A percentile compares a stretch with the other conserved stretches of the same genome.
Evolutionary conservation across 92 coral and sea anemone genomes (phyloP).

Genomic region (Palythoa caribaeorum): DNA sequence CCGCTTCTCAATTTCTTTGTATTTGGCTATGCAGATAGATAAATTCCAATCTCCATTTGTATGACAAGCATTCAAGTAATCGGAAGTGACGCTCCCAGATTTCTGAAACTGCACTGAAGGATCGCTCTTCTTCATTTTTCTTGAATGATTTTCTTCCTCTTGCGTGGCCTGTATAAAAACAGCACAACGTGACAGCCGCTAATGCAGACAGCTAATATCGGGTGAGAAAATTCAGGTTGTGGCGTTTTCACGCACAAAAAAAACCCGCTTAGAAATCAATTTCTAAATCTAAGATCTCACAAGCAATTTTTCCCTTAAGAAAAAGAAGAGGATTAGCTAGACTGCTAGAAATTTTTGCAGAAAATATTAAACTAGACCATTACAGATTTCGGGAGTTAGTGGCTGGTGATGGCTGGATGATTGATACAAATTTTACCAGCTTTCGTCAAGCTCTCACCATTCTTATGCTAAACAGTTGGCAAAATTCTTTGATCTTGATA

Average conservation of each 20-base stretch:
- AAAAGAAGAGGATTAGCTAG: too few species aligned
- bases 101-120: background rate
- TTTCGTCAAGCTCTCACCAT: too few species aligned
- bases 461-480: too few species aligned
- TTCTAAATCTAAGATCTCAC: too few species aligned
- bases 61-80: constrained; percentile 25
- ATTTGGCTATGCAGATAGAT: background rate
- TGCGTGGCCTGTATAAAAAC: background rate
- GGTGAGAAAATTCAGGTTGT: background rate
- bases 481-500: too few species aligned
- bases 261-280: background rate
- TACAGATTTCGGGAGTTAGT: too few species aligned
- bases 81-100: constrained; percentile 37
- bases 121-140: background rate
- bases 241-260: background rate
- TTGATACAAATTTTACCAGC: too few species aligned
- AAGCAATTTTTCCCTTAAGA: too few species aligned
- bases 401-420: too few species aligned
- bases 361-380: too few species aligned
- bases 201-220: background rate
- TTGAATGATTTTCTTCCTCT: background rate
- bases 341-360: too few species aligned
- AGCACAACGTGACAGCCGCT: background rate
- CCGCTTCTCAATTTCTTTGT: background rate
- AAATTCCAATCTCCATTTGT: constrained; percentile 19